Conservation (phyloP, 2,797 vertebrate genomes). For the Cyprinella venusta region DNA sequence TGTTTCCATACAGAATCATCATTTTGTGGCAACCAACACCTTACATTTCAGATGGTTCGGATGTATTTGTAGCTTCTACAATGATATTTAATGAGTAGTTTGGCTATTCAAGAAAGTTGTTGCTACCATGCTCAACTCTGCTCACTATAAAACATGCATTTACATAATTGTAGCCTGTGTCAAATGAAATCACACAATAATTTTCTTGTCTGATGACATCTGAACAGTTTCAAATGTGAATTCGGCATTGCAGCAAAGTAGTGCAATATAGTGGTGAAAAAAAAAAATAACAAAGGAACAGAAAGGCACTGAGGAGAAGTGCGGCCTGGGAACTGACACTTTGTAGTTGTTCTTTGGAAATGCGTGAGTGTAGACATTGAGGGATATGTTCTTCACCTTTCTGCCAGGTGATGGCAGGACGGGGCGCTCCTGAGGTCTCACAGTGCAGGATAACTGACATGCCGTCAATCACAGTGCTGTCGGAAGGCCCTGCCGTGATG, state of each 20-base stretch:
- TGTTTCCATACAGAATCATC: not conserved
- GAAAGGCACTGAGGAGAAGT: slow-evolving; percentile 27
- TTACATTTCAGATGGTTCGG: not conserved
- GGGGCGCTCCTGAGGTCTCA: slow-evolving; percentile 92
- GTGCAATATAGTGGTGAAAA: not conserved
- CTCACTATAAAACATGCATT: not conserved
- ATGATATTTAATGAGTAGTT: not conserved
- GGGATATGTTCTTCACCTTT: slow-evolving; percentile 81
- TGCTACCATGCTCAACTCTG: not conserved
- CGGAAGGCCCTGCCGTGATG: slow-evolving; percentile 93
- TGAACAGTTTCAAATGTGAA: not conserved
- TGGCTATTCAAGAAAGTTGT: too few relatives aligned
- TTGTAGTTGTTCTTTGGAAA: slow-evolving; percentile 19
- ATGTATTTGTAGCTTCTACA: not conserved
- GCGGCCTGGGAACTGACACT: slow-evolving; percentile 28
- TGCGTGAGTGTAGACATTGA: not conserved
- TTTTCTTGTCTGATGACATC: not conserved
- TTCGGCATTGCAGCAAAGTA: not conserved
- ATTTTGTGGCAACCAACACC: not conserved
- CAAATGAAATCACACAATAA: not conserved
- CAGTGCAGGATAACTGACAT: slow-evolving; percentile 93
- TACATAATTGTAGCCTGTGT: slow-evolving; percentile 1
- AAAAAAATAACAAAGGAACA: not conserved
- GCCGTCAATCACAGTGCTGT: slow-evolving; percentile 96
- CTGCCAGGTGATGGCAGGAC: slow-evolving; percentile 97